Evolutionary conservation across 2,113 vertebrate species (phyloP).

Genomic region (Chroicocephalus ridibundus): DNA sequence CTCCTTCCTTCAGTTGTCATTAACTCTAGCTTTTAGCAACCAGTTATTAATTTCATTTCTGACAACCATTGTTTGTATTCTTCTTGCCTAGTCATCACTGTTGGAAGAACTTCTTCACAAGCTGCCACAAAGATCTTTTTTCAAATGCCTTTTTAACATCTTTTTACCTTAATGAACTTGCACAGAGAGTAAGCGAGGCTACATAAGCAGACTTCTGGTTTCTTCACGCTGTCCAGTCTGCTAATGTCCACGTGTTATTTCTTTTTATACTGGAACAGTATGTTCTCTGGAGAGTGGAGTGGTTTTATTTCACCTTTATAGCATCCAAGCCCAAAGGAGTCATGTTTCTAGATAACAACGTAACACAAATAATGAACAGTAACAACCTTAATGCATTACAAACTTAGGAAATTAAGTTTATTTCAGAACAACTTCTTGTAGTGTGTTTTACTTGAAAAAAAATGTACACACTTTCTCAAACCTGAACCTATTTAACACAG

Average conservation of each 20-base stretch:
- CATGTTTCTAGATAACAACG: background rate
- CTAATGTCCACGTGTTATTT: background rate
- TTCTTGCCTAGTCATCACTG: background rate
- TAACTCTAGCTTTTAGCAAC: background rate
- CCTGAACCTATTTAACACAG: background rate
- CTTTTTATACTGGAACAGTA: background rate
- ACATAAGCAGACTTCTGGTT: background rate
- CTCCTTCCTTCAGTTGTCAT: background rate
- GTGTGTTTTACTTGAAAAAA: background rate
- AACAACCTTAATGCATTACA: background rate
- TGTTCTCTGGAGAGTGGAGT: background rate
- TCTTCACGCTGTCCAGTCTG: background rate
- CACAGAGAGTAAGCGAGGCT: background rate
- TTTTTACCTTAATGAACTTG: background rate
- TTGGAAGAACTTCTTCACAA: background rate
- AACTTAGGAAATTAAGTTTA: no score
- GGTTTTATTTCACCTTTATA: background rate
- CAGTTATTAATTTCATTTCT: background rate
- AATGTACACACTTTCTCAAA: fast-evolving
- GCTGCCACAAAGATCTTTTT: background rate
- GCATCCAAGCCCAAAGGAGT: background rate
- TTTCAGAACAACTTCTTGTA: background rate
- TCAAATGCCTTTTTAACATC: background rate
- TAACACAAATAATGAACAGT: background rate
- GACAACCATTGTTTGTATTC: background rate